Conservation (phyloP, 1,140 invertebrate genomes). For the Ips nitidus region DNA sequence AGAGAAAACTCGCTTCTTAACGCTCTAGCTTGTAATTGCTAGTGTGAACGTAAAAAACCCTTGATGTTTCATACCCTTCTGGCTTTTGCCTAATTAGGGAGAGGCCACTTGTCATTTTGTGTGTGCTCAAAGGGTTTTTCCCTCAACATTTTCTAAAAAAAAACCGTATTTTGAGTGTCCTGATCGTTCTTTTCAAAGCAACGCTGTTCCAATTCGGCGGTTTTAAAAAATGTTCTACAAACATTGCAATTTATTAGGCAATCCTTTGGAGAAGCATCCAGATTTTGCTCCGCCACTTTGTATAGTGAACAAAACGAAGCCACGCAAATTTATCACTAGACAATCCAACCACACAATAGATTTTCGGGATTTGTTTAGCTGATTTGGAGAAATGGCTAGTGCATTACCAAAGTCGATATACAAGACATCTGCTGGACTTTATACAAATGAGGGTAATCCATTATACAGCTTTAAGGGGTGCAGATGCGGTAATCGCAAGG, state of each 20-base stretch:
- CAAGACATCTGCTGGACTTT: slow-evolving; percentile 8
- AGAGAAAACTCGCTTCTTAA: slow-evolving; percentile 30
- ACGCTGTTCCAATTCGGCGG: background rate
- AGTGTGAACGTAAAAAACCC: slow-evolving; percentile 38
- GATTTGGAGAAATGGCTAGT: slow-evolving; percentile 1
- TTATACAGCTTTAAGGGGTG: slow-evolving; percentile 22
- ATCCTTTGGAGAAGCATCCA: background rate
- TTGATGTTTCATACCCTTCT: slow-evolving; percentile 37
- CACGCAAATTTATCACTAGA: background rate
- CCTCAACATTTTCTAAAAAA: slow-evolving; percentile 18
- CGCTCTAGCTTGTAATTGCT: slow-evolving; percentile 33
- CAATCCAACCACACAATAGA: no score
- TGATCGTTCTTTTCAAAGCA: background rate
- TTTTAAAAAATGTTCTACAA: no score
- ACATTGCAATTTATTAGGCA: no score
- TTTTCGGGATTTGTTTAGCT: background rate
- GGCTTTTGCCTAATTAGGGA: slow-evolving; percentile 39
- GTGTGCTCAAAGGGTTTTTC: slow-evolving; percentile 22
- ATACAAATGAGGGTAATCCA: slow-evolving; percentile 20
- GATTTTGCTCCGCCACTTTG: background rate
- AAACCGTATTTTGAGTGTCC: slow-evolving; percentile 18
- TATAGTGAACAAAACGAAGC: background rate
- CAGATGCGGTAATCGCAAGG: slow-evolving; percentile 19
- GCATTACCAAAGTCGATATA: background rate
- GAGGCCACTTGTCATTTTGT: slow-evolving; percentile 33